Conservation (phyloP, 2,888 invertebrate genomes). For the Tetragonisca angustula region DNA sequence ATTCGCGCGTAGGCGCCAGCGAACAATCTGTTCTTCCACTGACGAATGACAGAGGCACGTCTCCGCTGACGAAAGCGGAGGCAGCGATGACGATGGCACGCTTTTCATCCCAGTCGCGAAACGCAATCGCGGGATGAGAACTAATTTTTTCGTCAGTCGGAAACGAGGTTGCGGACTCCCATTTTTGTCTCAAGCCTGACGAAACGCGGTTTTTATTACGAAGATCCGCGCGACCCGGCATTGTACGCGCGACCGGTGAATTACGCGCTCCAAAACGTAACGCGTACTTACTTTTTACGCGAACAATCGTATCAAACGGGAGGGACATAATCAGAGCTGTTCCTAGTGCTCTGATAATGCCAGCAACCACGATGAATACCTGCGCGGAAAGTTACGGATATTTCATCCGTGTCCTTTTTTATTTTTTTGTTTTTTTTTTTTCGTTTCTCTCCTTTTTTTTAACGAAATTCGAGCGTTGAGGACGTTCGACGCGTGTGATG, state of each 20-base stretch:
- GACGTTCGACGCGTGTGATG: no score
- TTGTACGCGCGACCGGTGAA: not conserved
- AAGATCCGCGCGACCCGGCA: constrained; percentile 21
- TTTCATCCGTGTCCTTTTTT: no score
- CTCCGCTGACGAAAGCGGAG: no score
- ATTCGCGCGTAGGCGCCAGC: no score
- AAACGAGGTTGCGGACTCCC: constrained; percentile 23
- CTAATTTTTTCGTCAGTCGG: constrained; percentile 8
- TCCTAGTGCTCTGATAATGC: not conserved
- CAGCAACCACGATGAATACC: not conserved
- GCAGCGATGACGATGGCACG: not conserved
- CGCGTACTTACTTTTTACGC: not conserved
- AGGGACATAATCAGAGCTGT: not conserved
- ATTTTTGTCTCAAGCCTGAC: constrained; percentile 24
- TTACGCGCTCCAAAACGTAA: constrained; percentile 1
- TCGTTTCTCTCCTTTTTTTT: not conserved
- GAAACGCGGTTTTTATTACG: constrained; percentile 21
- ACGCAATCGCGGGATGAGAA: not conserved
- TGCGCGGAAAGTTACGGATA: no score
- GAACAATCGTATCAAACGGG: constrained; percentile 3
- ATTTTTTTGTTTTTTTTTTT: no score
- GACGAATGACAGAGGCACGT: no score
- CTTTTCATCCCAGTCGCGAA: not conserved
- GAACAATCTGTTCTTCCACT: no score
- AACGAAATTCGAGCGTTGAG: no score